These are phyloP conservation scores for Trematocara variabile DNA, from an alignment of 2,113 vertebrate species.

Conservation along the genomic window DNA sequence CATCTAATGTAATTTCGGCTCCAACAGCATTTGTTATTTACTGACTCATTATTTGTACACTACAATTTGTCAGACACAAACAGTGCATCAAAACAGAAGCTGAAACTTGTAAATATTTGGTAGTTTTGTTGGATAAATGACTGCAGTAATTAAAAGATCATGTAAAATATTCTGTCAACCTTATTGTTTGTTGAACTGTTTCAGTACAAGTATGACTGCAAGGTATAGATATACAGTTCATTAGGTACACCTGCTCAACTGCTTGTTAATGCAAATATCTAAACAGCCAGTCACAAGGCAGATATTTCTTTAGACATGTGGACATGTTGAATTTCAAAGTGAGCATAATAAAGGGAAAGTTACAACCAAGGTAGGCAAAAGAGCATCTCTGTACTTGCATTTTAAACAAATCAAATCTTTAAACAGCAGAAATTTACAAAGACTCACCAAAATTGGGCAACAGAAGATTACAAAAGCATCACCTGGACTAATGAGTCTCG, in stretches of 20 bases:
- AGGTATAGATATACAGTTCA: not conserved
- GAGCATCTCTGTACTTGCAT: fast-evolving
- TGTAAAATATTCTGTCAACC: not conserved
- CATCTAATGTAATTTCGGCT: not conserved
- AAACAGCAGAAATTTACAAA: not conserved
- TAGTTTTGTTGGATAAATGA: not conserved
- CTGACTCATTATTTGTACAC: not conserved
- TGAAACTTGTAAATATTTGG: not conserved
- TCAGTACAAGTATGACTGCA: not conserved
- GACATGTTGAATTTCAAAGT: not conserved
- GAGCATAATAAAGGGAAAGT: not conserved
- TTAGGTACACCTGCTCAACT: not conserved
- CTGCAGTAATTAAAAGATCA: not conserved
- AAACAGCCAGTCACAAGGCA: not conserved
- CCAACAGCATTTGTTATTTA: not conserved
- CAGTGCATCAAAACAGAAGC: not conserved
- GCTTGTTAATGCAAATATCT: not conserved
- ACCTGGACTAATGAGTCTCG: not conserved
- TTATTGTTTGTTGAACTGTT: not conserved
- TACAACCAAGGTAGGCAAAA: not conserved
- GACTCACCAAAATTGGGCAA: not conserved
- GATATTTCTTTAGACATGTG: not conserved
- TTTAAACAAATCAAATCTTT: not conserved
- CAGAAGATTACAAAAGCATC: not conserved
- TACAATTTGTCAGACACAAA: not conserved